Percentiles rank a stretch among this genome's conserved stretches.
These are phyloP conservation scores for Ceyx melanurus DNA, from an alignment of 2,113 vertebrate genomes.

Conservation along the genomic window DNA sequence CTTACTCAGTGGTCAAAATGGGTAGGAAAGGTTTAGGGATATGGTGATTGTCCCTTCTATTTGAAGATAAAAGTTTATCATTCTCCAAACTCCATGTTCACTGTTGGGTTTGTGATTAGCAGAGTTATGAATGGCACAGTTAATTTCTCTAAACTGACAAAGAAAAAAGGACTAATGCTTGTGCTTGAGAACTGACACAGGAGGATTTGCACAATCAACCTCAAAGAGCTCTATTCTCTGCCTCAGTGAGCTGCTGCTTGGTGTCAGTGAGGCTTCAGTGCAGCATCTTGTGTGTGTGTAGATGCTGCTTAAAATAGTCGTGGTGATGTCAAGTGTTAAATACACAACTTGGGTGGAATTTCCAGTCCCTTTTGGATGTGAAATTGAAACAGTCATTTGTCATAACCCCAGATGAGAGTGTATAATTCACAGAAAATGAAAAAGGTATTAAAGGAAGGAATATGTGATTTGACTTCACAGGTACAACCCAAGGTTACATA, in stretches of 20 bases:
- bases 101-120: neutral
- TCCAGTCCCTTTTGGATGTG: constrained; percentile 67
- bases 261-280: neutral
- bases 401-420: neutral
- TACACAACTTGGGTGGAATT: constrained; percentile 47
- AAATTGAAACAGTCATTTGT: constrained; percentile 65
- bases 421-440: neutral
- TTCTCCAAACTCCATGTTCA: neutral
- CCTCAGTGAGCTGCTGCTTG: neutral
- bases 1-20: neutral
- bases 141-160: neutral
- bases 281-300: neutral
- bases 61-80: neutral
- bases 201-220: neutral
- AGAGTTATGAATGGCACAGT: neutral
- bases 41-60: neutral
- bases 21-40: neutral
- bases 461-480: neutral
- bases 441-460: neutral
- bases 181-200: neutral
- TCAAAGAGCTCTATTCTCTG: neutral
- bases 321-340: constrained; percentile 70
- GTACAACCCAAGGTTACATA: neutral
- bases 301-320: constrained; percentile 43
- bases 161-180: neutral